Evolutionary conservation across 53 echinoderm and acorn worm species (phyloP).

Genomic region (Actinopyga echinites): DNA sequence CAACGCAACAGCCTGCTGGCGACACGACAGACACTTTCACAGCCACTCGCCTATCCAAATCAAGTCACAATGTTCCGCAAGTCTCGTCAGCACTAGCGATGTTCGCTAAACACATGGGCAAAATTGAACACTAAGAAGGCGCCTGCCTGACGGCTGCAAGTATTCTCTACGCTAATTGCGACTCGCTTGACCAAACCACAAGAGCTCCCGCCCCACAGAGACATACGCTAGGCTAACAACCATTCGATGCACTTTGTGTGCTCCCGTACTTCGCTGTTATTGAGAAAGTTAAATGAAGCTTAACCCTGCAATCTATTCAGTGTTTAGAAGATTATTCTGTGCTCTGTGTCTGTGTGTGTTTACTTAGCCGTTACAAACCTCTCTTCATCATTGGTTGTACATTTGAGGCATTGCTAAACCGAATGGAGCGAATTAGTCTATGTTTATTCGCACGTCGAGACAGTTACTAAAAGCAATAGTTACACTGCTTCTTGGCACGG

Average conservation of each 20-base stretch:
- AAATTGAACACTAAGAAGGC: slow-evolving; percentile 32
- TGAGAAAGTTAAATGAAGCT: slow-evolving; percentile 41
- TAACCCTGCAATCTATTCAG: slow-evolving; percentile 5
- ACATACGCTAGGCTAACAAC: slow-evolving; percentile 42
- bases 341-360: slow-evolving; percentile 18
- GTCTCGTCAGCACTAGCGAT: slow-evolving; percentile 4
- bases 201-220: slow-evolving; percentile 37
- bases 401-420: neutral
- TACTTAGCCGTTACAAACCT: neutral
- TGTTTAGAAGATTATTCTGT: slow-evolving; percentile 18
- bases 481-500: neutral
- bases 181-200: slow-evolving; percentile 43
- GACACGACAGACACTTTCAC: slow-evolving; percentile 11
- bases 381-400: neutral
- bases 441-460: too few species aligned
- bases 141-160: slow-evolving; percentile 21
- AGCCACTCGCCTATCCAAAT: slow-evolving; percentile 1
- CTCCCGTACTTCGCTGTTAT: slow-evolving; percentile 22
- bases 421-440: too few species aligned
- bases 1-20: neutral
- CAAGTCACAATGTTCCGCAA: slow-evolving; percentile 14
- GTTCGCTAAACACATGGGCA: slow-evolving; percentile 36
- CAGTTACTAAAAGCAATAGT: neutral
- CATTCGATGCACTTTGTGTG: slow-evolving; percentile 16
- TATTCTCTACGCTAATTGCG: slow-evolving; percentile 22